Conservation (phyloP, 1,140 invertebrate genomes). For the Globodera ellingtonae region DNA sequence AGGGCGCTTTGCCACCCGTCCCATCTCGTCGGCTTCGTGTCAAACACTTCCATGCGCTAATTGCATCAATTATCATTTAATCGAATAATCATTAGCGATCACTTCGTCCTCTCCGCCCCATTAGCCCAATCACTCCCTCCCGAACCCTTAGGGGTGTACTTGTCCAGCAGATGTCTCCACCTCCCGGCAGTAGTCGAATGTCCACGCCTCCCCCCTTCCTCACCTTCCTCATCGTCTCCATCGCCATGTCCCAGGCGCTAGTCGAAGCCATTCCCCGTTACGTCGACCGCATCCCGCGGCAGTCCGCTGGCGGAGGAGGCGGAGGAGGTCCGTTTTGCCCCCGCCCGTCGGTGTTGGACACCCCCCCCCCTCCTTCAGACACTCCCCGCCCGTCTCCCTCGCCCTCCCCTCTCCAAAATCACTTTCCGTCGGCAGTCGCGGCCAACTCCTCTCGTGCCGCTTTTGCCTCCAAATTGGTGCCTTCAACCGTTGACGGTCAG, state of each 20-base stretch:
- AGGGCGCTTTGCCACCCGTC: neutral
- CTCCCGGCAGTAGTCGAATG: no score
- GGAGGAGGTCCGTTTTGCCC: neutral
- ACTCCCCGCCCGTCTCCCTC: neutral
- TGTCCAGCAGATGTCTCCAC: no score
- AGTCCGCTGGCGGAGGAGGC: neutral
- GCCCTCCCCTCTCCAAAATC: neutral
- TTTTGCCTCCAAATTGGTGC: constrained; percentile 14
- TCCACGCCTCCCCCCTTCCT: neutral
- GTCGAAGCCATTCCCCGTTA: neutral
- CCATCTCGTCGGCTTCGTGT: neutral
- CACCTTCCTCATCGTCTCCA: neutral
- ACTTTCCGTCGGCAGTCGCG: neutral
- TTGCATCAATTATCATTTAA: constrained; percentile 2
- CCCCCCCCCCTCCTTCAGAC: neutral
- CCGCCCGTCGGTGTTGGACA: neutral
- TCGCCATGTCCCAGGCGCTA: neutral
- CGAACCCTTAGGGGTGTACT: no score
- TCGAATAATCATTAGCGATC: no score
- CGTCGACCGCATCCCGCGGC: neutral
- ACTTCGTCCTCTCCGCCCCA: no score
- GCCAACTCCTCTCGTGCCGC: constrained; percentile 1
- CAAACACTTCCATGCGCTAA: neutral
- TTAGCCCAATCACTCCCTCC: no score
- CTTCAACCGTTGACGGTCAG: constrained; percentile 3